Conservation (phyloP, 2,113 vertebrate genomes). For the Scalopus aquaticus region DNA sequence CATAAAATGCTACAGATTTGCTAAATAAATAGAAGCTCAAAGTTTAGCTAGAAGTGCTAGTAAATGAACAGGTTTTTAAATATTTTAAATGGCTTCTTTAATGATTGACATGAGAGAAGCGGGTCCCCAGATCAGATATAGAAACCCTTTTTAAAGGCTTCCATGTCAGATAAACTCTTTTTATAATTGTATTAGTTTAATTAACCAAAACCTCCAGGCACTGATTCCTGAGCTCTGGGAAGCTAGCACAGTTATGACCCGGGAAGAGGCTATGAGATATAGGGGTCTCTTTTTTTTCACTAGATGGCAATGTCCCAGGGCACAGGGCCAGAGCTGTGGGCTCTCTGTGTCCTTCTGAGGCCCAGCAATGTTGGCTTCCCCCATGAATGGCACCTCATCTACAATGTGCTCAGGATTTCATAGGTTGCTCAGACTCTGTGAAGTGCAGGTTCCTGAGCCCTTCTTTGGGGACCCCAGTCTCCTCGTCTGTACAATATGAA, state of each 20-base stretch:
- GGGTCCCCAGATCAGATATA: neutral
- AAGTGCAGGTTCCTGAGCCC: neutral
- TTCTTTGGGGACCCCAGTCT: neutral
- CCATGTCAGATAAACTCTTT: neutral
- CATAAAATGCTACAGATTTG: conserved; percentile 49
- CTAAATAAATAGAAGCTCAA: conserved; percentile 43
- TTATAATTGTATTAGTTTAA: neutral
- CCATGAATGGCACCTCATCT: neutral
- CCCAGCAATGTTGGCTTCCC: neutral
- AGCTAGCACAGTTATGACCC: neutral
- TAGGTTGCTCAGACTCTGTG: neutral
- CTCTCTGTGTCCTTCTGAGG: neutral
- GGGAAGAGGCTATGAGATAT: neutral
- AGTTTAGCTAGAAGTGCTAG: conserved; percentile 45
- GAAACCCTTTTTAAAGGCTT: neutral
- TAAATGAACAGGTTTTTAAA: conserved; percentile 36
- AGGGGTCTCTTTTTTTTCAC: neutral
- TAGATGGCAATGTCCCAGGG: neutral
- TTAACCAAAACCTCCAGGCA: neutral
- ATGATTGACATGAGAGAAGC: conserved; percentile 3
- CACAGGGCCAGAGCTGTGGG: neutral
- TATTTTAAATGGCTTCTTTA: conserved; percentile 3
- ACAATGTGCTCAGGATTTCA: neutral
- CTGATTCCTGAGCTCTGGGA: neutral
- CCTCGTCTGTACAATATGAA: neutral